phyloP scores from a whole-genome alignment of 2,113 vertebrate species.

The Aptenodytes forsteri region DNA sequence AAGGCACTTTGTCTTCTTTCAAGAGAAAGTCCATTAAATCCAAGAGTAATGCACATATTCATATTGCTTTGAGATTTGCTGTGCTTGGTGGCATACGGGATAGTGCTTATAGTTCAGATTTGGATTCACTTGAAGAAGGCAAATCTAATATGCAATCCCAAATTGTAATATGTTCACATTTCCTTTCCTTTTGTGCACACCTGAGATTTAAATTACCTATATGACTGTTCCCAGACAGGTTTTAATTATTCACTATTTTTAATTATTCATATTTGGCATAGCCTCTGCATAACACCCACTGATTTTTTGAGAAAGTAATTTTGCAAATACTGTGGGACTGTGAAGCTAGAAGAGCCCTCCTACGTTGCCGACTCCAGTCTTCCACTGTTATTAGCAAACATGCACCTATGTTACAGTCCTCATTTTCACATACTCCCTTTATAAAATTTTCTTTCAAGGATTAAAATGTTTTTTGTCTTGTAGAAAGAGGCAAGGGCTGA shows the following conservation, averaged over 20 bases:
- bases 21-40: not conserved
- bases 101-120: not conserved
- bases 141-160: not conserved
- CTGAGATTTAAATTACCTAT: not conserved
- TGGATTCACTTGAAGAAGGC: not conserved
- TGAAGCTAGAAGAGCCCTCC: not conserved
- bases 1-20: not conserved
- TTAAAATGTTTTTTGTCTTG: not conserved
- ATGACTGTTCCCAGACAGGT: not conserved
- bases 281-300: not conserved
- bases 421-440: not conserved
- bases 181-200: not conserved
- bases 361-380: not conserved
- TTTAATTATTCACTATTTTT: constrained; percentile 23
- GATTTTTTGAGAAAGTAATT: not conserved
- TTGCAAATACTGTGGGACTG: not conserved
- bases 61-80: not conserved
- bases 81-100: not conserved
- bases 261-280: not conserved
- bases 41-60: not conserved
- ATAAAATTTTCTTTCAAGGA: not conserved
- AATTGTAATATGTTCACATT: not conserved
- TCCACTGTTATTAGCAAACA: not conserved
- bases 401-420: not conserved
- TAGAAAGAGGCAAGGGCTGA: not conserved